Percentiles rank a stretch among this genome's conserved stretches.
phyloP scores from a whole-genome alignment of 2,797 vertebrate species.

The Phataginus tetradactyla region DNA sequence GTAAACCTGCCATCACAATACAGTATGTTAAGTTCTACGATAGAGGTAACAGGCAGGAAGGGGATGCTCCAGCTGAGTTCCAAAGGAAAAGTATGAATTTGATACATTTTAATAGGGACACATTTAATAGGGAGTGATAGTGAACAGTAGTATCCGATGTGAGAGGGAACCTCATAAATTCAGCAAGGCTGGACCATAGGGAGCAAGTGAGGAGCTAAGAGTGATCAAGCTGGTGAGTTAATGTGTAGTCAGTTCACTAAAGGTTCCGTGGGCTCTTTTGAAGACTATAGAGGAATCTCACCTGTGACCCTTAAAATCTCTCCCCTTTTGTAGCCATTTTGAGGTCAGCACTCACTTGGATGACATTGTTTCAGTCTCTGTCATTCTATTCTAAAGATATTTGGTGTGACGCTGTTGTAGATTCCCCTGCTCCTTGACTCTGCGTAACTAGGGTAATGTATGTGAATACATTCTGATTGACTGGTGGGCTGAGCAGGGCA shows the following conservation, averaged over 20 bases:
- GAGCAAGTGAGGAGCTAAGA: neutral
- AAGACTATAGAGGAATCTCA: neutral
- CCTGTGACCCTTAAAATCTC: neutral
- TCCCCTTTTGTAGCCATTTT: neutral
- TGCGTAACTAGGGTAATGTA: neutral
- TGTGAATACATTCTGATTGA: slow-evolving; percentile 7
- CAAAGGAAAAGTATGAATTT: neutral
- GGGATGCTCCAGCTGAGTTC: neutral
- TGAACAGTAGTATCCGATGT: neutral
- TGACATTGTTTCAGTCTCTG: neutral
- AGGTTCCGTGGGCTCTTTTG: neutral
- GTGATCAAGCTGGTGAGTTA: neutral
- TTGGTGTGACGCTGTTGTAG: neutral
- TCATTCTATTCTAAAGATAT: neutral
- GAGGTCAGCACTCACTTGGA: neutral
- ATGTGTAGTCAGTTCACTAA: neutral
- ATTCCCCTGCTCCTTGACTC: neutral
- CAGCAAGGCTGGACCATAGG: neutral
- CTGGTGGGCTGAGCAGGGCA: neutral
- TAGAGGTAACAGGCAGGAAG: neutral
- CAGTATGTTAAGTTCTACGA: neutral
- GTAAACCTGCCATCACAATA: neutral
- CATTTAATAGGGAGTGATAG: neutral
- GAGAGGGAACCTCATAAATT: neutral
- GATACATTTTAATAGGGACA: slow-evolving; percentile 11